Evolutionary conservation across 2,797 vertebrate genomes (phyloP), one percentile per base, ranked within the genome.

Genomic region (Coluber constrictor): DNA sequence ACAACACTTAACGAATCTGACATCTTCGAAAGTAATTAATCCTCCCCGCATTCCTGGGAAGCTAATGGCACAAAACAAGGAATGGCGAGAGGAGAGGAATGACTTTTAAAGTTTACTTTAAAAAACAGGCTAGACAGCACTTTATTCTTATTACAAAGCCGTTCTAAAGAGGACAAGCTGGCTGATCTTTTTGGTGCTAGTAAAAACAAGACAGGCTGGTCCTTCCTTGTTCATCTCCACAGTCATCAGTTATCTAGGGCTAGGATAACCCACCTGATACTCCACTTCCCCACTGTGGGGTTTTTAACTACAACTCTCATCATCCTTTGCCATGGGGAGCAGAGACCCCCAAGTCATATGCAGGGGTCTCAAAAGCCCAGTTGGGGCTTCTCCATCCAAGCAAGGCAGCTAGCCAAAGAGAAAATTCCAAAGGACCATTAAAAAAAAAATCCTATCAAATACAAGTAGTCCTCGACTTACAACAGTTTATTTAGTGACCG

Each of bases 21-120:
- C 86, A 86, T 96, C 96, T 93, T 94, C 95, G 95, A 94, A 95
- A 59, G 95, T 96, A 97, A 97, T 97, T 96, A 96, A 96, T 95
- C 95, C 95, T 96, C 95, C 91, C 2, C 27, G 92, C 90, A 0
- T 95, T 96, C 94, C 0, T 1, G 90, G 0, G 0, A 95, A 89
- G 92, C 32, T 54, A 90, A 43, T 56, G 3, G 74, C 59, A 90
- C 93, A 0, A 83, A 95, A 93, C 94, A 51, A 0, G 79, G 93
- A 15, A 51, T 20, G 54, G 55, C 16, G 47, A 37, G 29, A 20
- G 94, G 74, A 37, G 88, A 91, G 29, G 15, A 37, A 92, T 70
- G 29, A 4, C 51, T 88, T 94, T 94, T 93, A 92, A 51, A 94
- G 32, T 93, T 92, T 0, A 0, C 89, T 89, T 94, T 54, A 86